Base-by-base conservation (phyloP, 2,888 invertebrate genomes). In the Lottia scabra region DNA sequence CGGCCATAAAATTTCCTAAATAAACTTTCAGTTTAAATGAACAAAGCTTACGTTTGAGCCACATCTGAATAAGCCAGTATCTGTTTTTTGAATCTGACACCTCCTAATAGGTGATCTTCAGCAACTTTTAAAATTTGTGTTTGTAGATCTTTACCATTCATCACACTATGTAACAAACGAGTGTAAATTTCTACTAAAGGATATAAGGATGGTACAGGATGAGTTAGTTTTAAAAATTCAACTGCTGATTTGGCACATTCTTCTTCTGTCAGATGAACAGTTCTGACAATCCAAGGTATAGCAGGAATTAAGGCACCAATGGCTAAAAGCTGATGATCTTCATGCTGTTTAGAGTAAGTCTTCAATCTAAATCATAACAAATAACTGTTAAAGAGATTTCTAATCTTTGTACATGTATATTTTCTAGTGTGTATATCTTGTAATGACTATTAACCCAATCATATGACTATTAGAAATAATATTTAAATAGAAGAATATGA, bases 281-380 rank as follows among this genome's bases (percentile, higher is more conserved):
- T 81, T n/a, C 81, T 78, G 0, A 86, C 68, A n/a, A 86, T 79
- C 87, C 87, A 87, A 0, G 87, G 86, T 30, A 87, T 77, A 0
- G 84, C 82, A 0, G 82, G 78, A 2, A 82, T 80, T 30, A 86
- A 67, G 1, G 84, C 77, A 0, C 87, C 87, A 46, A 87, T 83
- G 23, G 80, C 81, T 16, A 83, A 75, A 1, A 87, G 78, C 76
- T 87, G 86, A 19, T 76, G 75, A 71, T 87, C 87, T 26, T 78
- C 74, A 0, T 38, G 48, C 12, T 71, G 78, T 64, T 75, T 74
- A 12, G 19, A 12, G 23, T 56, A 56, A 23, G 19, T 56, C 23
- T 56, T 56, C 23, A 56, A 56, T 13, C 56, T 56, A 23, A 56
- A 56, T 15, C 3, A 56, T 23, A 56, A 23, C 10, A 23, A 19